Evolutionary conservation across 2,113 vertebrate genomes (phyloP).

Genomic region (Turdus rufiventris): DNA sequence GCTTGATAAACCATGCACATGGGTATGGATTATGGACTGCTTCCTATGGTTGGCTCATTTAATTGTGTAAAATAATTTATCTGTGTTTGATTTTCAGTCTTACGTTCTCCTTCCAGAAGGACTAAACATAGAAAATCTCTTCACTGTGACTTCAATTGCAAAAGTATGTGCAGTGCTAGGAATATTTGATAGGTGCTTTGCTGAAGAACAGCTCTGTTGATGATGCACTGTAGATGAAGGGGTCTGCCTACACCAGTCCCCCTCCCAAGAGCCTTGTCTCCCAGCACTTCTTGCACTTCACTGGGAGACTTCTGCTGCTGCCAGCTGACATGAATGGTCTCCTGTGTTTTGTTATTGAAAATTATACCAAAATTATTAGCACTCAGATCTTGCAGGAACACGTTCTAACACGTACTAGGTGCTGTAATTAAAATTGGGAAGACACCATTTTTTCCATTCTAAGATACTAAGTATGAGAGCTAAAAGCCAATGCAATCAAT

Average conservation of each 20-base stretch:
- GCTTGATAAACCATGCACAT: neutral
- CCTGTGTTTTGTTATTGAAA: neutral
- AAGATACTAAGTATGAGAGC: neutral
- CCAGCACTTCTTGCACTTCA: neutral
- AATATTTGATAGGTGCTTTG: neutral
- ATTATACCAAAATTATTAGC: neutral
- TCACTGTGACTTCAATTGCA: neutral
- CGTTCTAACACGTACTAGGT: accelerated
- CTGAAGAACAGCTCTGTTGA: neutral
- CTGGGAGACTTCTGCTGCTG: neutral
- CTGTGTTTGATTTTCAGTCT: neutral
- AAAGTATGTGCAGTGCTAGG: neutral
- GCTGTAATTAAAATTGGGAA: neutral
- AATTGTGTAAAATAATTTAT: neutral
- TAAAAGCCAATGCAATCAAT: neutral
- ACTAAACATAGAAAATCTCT: neutral
- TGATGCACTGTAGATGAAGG: neutral
- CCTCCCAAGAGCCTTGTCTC: accelerated
- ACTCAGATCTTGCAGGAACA: neutral
- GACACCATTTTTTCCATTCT: neutral
- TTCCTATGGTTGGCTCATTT: neutral
- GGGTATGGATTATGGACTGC: neutral
- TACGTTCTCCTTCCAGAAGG: neutral
- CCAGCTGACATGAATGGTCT: neutral
- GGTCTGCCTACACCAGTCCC: neutral